phyloP scores from a whole-genome alignment of 1,140 invertebrate species.

The Cydia pomonella region DNA sequence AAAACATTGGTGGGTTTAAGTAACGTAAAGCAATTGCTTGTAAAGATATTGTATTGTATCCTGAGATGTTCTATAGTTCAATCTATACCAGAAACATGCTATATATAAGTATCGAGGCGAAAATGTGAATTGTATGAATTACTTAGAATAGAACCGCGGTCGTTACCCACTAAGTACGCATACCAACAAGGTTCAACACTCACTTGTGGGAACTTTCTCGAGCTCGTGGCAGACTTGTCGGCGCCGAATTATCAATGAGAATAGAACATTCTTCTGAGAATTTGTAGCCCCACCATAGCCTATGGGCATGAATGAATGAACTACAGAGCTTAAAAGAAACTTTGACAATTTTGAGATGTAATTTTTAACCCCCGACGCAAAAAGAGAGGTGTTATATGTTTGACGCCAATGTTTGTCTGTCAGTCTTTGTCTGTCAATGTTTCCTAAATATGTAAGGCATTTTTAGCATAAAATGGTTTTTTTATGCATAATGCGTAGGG shows the following conservation, averaged over 20 bases:
- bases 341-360: too few relatives aligned
- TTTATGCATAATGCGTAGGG: too few relatives aligned
- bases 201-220: conserved; percentile 52
- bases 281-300: background rate
- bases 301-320: background rate
- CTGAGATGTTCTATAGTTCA: too few relatives aligned
- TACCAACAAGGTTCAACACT: background rate
- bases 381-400: too few relatives aligned
- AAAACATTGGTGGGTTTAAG: too few relatives aligned
- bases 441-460: too few relatives aligned
- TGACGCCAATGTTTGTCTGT: too few relatives aligned
- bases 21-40: too few relatives aligned
- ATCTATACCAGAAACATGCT: background rate
- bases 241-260: conserved; percentile 57
- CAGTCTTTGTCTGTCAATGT: too few relatives aligned
- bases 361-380: too few relatives aligned
- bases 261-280: conserved; percentile 35
- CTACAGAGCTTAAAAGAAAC: background rate
- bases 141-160: background rate
- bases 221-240: conserved; percentile 47
- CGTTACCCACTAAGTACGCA: background rate
- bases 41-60: too few relatives aligned
- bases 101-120: background rate
- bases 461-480: too few relatives aligned
- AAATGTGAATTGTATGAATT: background rate